Percentiles rank a stretch among this genome's conserved stretches.
These are phyloP conservation scores for Volucella bombylans DNA, from an alignment of 2,888 invertebrate genomes.

Conservation along the genomic window DNA sequence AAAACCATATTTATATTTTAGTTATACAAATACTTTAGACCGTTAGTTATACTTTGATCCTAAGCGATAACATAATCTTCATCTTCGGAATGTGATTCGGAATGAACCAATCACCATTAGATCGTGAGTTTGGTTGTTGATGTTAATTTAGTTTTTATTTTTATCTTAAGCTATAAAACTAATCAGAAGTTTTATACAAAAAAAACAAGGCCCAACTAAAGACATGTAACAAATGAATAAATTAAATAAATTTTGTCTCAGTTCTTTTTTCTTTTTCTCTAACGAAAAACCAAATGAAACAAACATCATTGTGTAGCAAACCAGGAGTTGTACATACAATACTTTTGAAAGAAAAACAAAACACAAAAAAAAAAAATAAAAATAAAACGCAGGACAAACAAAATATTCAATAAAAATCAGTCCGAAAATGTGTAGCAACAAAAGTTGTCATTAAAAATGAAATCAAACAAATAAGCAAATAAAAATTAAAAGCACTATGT, in stretches of 20 bases:
- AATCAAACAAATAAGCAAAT: slow-evolving; percentile 46
- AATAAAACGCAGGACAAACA: not conserved
- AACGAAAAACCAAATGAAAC: slow-evolving; percentile 19
- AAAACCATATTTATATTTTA: too few species aligned
- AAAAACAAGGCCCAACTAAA: slow-evolving; percentile 13
- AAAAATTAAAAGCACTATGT: slow-evolving; percentile 77
- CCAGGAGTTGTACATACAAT: not conserved
- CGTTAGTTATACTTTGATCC: slow-evolving; percentile 13
- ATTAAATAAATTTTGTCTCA: slow-evolving; percentile 38
- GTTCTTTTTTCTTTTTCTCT: slow-evolving; percentile 52
- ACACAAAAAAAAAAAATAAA: too few species aligned
- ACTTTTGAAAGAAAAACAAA: slow-evolving; percentile 17
- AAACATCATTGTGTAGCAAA: not conserved
- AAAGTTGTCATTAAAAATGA: slow-evolving; percentile 40
- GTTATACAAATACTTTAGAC: slow-evolving; percentile 2
- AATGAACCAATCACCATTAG: slow-evolving; percentile 59
- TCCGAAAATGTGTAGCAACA: slow-evolving; percentile 42
- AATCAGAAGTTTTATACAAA: not conserved
- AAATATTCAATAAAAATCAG: slow-evolving; percentile 39
- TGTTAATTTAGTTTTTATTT: not conserved
- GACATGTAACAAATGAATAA: slow-evolving; percentile 13
- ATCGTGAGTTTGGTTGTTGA: slow-evolving; percentile 35
- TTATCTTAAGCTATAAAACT: slow-evolving; percentile 35
- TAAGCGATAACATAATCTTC: slow-evolving; percentile 26
- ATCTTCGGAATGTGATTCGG: slow-evolving; percentile 68